Evolutionary conservation across 2,888 invertebrate species (phyloP), one percentile per base, ranked within the genome.

Genomic region (Caenorhabditis afra): DNA sequence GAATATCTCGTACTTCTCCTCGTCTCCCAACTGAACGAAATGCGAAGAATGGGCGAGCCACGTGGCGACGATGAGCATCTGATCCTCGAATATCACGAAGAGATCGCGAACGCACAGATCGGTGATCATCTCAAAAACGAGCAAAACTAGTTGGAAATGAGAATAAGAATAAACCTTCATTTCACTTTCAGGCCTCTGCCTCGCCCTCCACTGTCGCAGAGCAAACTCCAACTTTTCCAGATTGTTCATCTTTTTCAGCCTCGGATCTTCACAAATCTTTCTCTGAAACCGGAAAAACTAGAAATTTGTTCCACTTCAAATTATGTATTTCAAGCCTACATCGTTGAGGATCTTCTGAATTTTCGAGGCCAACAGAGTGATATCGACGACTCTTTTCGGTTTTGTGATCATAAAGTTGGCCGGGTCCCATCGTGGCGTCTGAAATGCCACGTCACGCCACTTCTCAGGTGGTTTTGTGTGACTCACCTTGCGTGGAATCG

Each of bases 31-130:
- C 14, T 61, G 37, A 29, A 52, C 57, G 20, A 84, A 84, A 11
- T 79, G 58, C 7, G 67, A 37, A 39, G 70, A 76, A 49, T 82
- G 78, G 53, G 74, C 45, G n/a, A 81, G 41, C 81, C 81, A 84
- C 44, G 64, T 65, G 23, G 81, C 84, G 39, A 79, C 68, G 3
- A 67, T 55, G 0, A 70, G 39, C 81, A 83, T 79, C 49, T 67
- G 74, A 1, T 79, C 57, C n/a, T 79, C 73, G 39, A 73, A 73
- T 12, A 73, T 64, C 1, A 3, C 7, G 41, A 79, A 57, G 22
- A 73, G 23, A n/a, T 79, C 58, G 1, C 47, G 20, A 14, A 79
- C 23, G 3, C 62, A 52, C 10, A 67, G 18, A 7, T 61, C 29
- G 0, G 73, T 50, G 10, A 73, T 57, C 41, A 37, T 57, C 62